Base-by-base conservation (phyloP, 2,888 invertebrate genomes). In the Troides aeacus region DNA sequence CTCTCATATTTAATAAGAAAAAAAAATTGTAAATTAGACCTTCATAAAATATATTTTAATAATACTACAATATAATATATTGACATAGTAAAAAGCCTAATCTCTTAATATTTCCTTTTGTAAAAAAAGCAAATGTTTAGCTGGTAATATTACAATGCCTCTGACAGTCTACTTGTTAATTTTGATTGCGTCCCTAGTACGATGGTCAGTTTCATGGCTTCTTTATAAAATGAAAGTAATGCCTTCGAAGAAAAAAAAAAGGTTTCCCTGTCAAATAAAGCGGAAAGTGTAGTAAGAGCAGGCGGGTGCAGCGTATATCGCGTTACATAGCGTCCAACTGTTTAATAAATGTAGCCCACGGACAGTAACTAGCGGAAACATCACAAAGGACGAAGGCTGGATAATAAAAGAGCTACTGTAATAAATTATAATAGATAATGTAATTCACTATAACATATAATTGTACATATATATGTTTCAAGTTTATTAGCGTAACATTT, bases 201-300 rank as follows among this genome's bases (percentile, higher is more conserved):
- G 71, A 56, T 64, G 42, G 63, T 63, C 67, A 77, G 77, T 86
- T 84, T 74, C 73, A 80, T 74, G 90, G 87, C 83, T 90, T 90
- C 89, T 79, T 79, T 83, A 80, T 80, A 84, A 85, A 84, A 81
- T 78, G 81, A 79, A 81, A 80, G 82, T 81, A 81, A 84, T 80
- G 78, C 76, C 75, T 76, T 72, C 77, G 79, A 80, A 83, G 76
- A 81, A 81, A 81, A 81, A 81, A 81, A 84, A 87, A 89, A 86
- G 90, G 90, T 87, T 90, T 90, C 87, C 82, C 82, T 78, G 78
- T 81, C 78, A 81, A 81, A 78, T 79, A 78, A 75, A 77, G 58
- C 60, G 67, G 53, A 67, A 70, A 75, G 74, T 73, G 76, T 71
- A 74, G 74, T 68, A 69, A 78, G 76, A 73, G 72, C 75, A 74